These are phyloP conservation scores for Fratercula arctica DNA, from an alignment of 2,797 vertebrate species.

Conservation along the genomic window DNA sequence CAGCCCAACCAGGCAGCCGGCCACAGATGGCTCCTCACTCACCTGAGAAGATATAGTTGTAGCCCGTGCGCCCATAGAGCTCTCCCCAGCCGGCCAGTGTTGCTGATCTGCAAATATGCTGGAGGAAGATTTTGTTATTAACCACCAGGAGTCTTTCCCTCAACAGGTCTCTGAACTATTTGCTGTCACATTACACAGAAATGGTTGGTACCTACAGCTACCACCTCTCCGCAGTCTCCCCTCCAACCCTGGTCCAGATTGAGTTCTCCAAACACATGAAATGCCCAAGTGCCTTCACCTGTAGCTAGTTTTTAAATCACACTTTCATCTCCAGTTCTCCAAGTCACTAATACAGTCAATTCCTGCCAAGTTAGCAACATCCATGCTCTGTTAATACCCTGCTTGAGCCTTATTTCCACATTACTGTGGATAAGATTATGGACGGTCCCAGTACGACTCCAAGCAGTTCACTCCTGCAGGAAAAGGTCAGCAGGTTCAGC, in stretches of 20 bases:
- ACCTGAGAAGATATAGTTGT: conserved; percentile 99
- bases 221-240: neutral
- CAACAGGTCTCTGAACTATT: neutral
- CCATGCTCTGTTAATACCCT: neutral
- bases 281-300: neutral
- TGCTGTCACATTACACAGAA: neutral
- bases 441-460: neutral
- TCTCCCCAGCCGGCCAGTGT: conserved; percentile 98
- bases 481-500: conserved; percentile 6
- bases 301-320: neutral
- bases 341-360: neutral
- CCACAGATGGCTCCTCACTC: neutral
- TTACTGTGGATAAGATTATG: neutral
- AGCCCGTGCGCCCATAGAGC: conserved; percentile 94
- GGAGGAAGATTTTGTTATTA: conserved; percentile 31
- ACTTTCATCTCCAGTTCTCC: neutral
- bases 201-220: neutral
- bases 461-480: neutral
- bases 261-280: neutral
- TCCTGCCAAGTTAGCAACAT: neutral
- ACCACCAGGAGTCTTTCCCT: neutral
- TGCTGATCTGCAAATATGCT: conserved; percentile 97
- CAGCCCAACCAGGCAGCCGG: neutral
- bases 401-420: neutral
- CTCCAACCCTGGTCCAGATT: neutral